These are phyloP conservation scores for Bellardia bayeri DNA, from an alignment of 2,888 invertebrate species.

Conservation along the genomic window DNA sequence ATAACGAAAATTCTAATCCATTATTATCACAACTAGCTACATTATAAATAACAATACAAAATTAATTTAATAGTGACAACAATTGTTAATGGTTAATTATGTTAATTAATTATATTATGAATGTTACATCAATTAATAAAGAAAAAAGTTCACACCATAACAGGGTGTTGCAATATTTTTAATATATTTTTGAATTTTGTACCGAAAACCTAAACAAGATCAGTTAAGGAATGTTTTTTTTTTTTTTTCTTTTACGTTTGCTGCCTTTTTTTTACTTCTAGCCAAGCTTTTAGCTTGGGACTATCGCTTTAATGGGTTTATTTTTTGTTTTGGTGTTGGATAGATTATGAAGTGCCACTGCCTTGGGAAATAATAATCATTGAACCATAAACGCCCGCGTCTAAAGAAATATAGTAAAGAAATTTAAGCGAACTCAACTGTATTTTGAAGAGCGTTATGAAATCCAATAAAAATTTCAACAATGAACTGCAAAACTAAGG, in stretches of 20 bases:
- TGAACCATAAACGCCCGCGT: constrained; percentile 60
- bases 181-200: neutral
- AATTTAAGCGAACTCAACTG: neutral
- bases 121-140: too few species aligned
- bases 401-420: constrained; percentile 14
- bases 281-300: neutral
- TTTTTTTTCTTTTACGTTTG: neutral
- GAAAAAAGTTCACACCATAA: neutral
- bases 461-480: constrained; percentile 14
- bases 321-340: constrained; percentile 1
- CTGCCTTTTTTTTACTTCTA: constrained; percentile 9
- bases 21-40: neutral
- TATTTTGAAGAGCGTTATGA: constrained; percentile 5
- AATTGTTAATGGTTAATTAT: constrained; percentile 4
- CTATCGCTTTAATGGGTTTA: neutral
- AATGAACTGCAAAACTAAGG: neutral
- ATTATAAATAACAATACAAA: neutral
- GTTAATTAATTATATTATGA: constrained; percentile 3
- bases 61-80: constrained; percentile 23
- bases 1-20: constrained; percentile 30
- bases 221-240: neutral
- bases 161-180: constrained; percentile 41
- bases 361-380: constrained; percentile 49
- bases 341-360: constrained; percentile 46
- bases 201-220: neutral